Evolutionary conservation across 2,113 vertebrate genomes (phyloP).

Genomic region (Nymphicus hollandicus): DNA sequence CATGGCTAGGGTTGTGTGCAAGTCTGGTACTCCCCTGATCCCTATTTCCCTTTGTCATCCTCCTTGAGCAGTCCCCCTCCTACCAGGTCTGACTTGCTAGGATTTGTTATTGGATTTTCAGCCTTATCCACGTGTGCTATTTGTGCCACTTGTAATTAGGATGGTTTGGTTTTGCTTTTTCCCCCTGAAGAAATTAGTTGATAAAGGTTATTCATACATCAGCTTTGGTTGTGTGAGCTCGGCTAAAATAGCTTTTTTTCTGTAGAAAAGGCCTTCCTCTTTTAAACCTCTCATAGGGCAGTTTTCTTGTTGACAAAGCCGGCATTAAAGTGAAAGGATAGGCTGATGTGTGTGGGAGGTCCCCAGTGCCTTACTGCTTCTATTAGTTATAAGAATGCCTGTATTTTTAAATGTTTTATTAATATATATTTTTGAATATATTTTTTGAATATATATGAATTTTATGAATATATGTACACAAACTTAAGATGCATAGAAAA

Average conservation of each 20-base stretch:
- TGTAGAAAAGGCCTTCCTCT: neutral
- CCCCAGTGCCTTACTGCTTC: neutral
- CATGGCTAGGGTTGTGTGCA: neutral
- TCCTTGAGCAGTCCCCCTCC: neutral
- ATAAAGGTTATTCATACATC: neutral
- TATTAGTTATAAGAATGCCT: neutral
- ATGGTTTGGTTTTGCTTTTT: constrained; percentile 1
- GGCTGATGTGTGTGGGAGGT: neutral
- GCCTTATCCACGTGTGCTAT: fast-evolving
- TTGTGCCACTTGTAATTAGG: neutral
- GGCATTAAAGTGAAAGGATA: neutral
- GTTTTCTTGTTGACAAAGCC: constrained; percentile 6
- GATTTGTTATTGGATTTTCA: neutral
- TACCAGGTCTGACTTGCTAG: neutral
- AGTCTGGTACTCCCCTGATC: neutral
- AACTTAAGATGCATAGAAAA: neutral
- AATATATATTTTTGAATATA: neutral
- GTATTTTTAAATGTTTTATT: neutral
- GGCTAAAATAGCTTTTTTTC: neutral
- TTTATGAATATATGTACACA: neutral
- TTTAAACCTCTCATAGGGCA: neutral
- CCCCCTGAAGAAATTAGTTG: neutral
- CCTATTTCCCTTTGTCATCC: neutral
- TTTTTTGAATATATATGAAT: too few species aligned
- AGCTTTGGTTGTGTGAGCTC: neutral